A percentile compares a stretch with the other conserved stretches of the same genome.
These are phyloP conservation scores for Epistrophe grossulariae DNA, from an alignment of 2,888 invertebrate species.

Conservation along the genomic window DNA sequence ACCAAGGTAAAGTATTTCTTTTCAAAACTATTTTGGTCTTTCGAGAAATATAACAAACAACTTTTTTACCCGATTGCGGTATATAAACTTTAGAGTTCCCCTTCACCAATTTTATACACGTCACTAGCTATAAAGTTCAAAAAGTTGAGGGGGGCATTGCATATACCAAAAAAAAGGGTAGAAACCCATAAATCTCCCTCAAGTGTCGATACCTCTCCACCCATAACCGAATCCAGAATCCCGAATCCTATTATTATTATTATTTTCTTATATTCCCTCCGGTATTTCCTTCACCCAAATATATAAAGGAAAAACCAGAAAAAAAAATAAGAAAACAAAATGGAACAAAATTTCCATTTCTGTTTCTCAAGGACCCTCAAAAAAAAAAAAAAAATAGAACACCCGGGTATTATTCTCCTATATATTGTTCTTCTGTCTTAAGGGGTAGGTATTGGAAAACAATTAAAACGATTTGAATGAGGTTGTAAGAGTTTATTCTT, in stretches of 20 bases:
- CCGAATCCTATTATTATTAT: slow-evolving; percentile 77
- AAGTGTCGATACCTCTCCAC: slow-evolving; percentile 80
- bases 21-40: slow-evolving; percentile 31
- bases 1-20: slow-evolving; percentile 43
- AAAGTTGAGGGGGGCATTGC: slow-evolving; percentile 48
- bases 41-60: slow-evolving; percentile 33
- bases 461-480: too few species aligned
- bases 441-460: slow-evolving; percentile 13
- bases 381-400: slow-evolving; percentile 19
- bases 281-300: slow-evolving; percentile 75
- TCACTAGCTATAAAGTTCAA: slow-evolving; percentile 73
- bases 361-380: slow-evolving; percentile 62
- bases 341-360: slow-evolving; percentile 71
- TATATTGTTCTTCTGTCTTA: background rate
- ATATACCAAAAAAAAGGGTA: slow-evolving; percentile 81
- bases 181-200: slow-evolving; percentile 83
- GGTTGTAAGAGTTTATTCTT: too few species aligned
- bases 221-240: slow-evolving; percentile 50
- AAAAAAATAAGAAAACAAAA: slow-evolving; percentile 21
- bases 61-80: slow-evolving; percentile 64
- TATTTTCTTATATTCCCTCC: slow-evolving; percentile 79
- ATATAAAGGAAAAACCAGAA: slow-evolving; percentile 18
- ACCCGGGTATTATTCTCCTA: slow-evolving; percentile 44
- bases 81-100: slow-evolving; percentile 34
- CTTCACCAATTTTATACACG: slow-evolving; percentile 62